These are phyloP conservation scores for Lasioglossum leucozonium DNA, from an alignment of 2,888 invertebrate species.

Conservation along the genomic window DNA sequence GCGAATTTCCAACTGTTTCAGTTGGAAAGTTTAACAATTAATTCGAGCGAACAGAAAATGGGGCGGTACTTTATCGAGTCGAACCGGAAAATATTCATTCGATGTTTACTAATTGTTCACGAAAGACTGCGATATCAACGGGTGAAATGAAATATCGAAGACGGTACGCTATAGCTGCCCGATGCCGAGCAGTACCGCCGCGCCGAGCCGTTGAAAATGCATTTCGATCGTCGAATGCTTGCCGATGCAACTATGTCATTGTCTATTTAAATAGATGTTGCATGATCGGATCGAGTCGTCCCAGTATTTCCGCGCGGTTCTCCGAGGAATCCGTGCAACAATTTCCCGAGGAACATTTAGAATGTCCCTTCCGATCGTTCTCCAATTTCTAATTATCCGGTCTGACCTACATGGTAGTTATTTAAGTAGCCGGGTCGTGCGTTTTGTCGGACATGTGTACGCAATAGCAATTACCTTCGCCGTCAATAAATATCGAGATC, in stretches of 20 bases:
- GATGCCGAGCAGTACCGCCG: neutral
- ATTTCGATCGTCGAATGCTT: neutral
- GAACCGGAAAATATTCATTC: neutral
- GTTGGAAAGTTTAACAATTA: neutral
- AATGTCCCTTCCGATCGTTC: neutral
- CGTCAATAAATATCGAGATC: neutral
- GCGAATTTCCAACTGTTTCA: neutral
- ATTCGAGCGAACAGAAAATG: neutral
- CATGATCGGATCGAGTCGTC: neutral
- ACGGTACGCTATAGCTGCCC: neutral
- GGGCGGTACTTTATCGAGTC: neutral
- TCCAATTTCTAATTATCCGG: neutral
- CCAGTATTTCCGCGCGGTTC: neutral
- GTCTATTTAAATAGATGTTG: conserved; percentile 2
- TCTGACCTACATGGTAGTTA: conserved; percentile 1
- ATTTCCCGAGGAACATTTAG: neutral
- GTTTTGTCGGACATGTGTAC: neutral
- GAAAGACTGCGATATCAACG: neutral
- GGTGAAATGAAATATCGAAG: neutral
- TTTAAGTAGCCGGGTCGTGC: conserved; percentile 1
- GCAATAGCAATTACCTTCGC: no score
- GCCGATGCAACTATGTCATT: neutral
- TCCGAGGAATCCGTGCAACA: neutral
- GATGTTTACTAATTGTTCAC: neutral
- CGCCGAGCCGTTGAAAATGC: neutral